Evolutionary conservation across 2,888 invertebrate species (phyloP), one percentile per base, ranked within the genome.

Genomic region (Temnothorax unifasciatus): DNA sequence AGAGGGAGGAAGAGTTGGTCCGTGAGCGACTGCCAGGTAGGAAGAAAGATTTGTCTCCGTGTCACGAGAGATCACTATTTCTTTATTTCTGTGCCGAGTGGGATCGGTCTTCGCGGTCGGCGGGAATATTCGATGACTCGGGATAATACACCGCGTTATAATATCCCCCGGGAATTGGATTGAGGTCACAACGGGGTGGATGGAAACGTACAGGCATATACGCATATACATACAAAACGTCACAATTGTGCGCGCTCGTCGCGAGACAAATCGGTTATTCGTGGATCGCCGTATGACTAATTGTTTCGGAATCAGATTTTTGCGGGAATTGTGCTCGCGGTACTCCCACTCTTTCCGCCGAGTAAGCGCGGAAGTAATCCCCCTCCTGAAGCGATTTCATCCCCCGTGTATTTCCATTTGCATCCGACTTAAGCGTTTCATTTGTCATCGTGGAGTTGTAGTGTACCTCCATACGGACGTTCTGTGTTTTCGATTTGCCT

Each of bases 31-130:
- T 77, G 59, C 71, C 57, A 75, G 76, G 68, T 69, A 61, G 59
- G 52, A 66, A 83, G 73, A 85, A 59, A 86, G 85, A 90, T 90
- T 91, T 89, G 90, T 91, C 90, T 88, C 79, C 85, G 66, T 52
- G 74, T 75, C 84, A 77, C 69, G 77, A 50, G 82, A 81, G 82
- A 85, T 79, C 82, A 75, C 79, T 82, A 79, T 88, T 88, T 86
- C 87, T 89, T 89, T 86, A 89, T 89, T 84, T 85, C 71, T 29
- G 50, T 44, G 29, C 82, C 71, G 79, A 77, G 83, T 41, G 76
- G 52, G 82, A 82, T 81, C 74, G 86, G 47, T 86, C 82, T 61
- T 68, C 81, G 81, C 52, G 69, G 74, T 66, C 63, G 47, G 29
- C 57, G 25, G 54, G 73, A 71, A 86, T 83, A 73, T 74, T 44